Evolutionary conservation across 1,140 invertebrate species (phyloP).

Genomic region (Bombyx mandarina): DNA sequence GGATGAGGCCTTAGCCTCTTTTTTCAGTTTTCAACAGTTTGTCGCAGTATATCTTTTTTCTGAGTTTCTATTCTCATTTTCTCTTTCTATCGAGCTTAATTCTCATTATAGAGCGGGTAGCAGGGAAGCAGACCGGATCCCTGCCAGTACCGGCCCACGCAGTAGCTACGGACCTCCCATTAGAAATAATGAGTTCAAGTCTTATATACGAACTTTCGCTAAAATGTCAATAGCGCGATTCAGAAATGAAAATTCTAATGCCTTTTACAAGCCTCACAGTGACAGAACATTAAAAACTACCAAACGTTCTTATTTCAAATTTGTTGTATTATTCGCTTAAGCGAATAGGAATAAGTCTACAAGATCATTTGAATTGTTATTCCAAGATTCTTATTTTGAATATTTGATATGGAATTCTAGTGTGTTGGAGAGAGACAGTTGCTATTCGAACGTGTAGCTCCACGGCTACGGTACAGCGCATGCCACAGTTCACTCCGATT

Average conservation of each 20-base stretch:
- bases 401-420: no score
- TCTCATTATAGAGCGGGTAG: slow-evolving; percentile 12
- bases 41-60: slow-evolving; percentile 43
- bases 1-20: slow-evolving; percentile 47
- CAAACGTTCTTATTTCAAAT: no score
- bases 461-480: no score
- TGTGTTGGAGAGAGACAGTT: no score
- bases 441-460: no score
- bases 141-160: slow-evolving; percentile 43
- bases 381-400: no score
- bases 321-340: no score
- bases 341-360: no score
- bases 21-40: slow-evolving; percentile 60
- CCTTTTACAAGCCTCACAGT: slow-evolving; percentile 3
- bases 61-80: slow-evolving; percentile 27
- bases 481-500: no score
- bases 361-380: no score
- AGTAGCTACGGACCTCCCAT: slow-evolving; percentile 59
- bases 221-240: slow-evolving; percentile 42
- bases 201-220: slow-evolving; percentile 21
- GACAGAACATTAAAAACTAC: background rate
- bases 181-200: background rate
- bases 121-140: slow-evolving; percentile 31
- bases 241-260: slow-evolving; percentile 17
- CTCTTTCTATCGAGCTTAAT: slow-evolving; percentile 28